Evolutionary conservation across 1,140 invertebrate species (phyloP), one percentile per base, ranked within the genome.

Genomic region (Lepidurus arcticus): DNA sequence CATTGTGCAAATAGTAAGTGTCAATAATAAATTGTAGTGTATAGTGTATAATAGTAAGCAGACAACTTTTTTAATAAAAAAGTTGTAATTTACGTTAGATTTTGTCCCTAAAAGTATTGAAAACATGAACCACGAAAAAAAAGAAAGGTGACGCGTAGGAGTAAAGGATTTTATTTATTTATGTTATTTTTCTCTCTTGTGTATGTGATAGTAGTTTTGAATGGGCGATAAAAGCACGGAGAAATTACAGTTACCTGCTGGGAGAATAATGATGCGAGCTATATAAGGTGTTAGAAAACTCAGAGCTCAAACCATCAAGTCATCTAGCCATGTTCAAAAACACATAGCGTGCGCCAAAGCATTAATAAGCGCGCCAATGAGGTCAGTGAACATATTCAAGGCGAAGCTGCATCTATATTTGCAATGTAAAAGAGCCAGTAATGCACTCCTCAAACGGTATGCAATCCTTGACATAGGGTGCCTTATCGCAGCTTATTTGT

Each of bases 251-350:
- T 65, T 65, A 65, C 53, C 53, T 65, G 53, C 53, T 65, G 53
- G 1, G 53, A 65, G 53, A 65, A 65, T 65, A 65, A 65, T 65
- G 53, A 16, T 65, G 3, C 53, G 53, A 65, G 53, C 53, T 65
- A 65, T 65, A 65, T 65, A 65, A 65, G 53, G 53, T 65, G 53
- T 65, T 65, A 16, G 53, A 65, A 65, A 65, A 65, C 53, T 65
- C 53, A 10, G 16, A 65, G 53, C 53, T 65, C 6, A 65, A 21
- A 13, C 16, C 53, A 65, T 65, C 53, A 65, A 65, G 53, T 65
- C 53, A 65, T 65, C 53, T 65, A 65, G 53, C 53, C 53, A 65
- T 65, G 53, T 9, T 34, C 53, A n/a, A 7, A 65, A 65, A 21
- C 53, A 13, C 21, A 65, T 13, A 65, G 53, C 53, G 53, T 65